Percentiles rank a stretch among this genome's conserved stretches.
phyloP scores from a whole-genome alignment of 2,888 invertebrate species.

The Pilophorus perplexus region DNA sequence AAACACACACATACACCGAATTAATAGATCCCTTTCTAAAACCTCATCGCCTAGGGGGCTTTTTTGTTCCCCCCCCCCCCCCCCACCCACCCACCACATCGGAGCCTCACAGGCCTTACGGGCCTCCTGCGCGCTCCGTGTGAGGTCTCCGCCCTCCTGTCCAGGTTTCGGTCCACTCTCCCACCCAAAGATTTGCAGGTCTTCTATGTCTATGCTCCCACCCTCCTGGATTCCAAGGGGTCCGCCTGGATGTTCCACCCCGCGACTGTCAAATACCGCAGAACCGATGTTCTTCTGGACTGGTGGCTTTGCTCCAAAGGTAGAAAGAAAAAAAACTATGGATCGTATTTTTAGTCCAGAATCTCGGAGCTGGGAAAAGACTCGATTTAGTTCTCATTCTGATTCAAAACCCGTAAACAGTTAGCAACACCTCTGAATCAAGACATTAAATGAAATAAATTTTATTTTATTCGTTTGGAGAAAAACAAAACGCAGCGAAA shows the following conservation, averaged over 20 bases:
- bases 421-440: no score
- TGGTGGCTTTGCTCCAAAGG: constrained; percentile 16
- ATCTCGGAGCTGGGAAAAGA: no score
- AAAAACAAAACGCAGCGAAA: no score
- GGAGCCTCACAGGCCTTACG: no score
- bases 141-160: not conserved
- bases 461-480: no score
- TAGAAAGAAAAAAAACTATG: constrained; percentile 10
- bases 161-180: not conserved
- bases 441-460: no score
- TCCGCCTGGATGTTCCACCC: constrained; percentile 3
- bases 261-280: constrained; percentile 7
- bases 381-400: no score
- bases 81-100: not conserved
- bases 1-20: not conserved
- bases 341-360: constrained; percentile 11
- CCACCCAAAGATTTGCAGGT: no score
- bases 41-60: not conserved
- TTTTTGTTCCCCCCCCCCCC: not conserved
- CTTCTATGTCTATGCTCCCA: no score
- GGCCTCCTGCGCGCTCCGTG: no score
- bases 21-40: constrained; percentile 30
- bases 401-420: no score
- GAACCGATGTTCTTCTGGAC: constrained; percentile 2
- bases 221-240: no score